Evolutionary conservation across 2,888 invertebrate genomes (phyloP), one percentile per base, ranked within the genome.

Genomic region (Noctua janthina): DNA sequence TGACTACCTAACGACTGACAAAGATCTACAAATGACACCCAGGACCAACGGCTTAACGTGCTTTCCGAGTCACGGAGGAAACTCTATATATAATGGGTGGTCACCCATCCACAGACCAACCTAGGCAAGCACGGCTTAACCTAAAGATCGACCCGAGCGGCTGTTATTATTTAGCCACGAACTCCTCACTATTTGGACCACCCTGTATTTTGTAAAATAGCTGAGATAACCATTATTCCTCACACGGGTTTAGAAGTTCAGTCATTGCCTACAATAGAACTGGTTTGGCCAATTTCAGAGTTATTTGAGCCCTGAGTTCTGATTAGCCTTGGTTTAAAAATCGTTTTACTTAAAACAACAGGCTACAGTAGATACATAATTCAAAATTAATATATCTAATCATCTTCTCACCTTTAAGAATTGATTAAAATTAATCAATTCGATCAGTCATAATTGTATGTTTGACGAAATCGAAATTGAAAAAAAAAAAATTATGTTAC

Each of bases 341-440:
- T 11, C n/a, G n/a, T 67, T 67, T 67, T 67, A 39, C 67, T n/a
- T 15, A 46, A 7, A n/a, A 13, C n/a, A 67, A n/a, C 7, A 11
- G 67, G 43, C 23, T 7, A 15, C n/a, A 15, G 20, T 66, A 43
- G 43, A 13, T 11, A 66, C 66, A 68, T 67, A 46, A 43, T n/a
- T n/a, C 13, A 46, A 43, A 68, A n/a, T 15, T 68, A 68, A 46
- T n/a, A 15, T 15, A 68, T 13, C 43, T 46, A 2, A 46, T 46
- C n/a, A 46, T 46, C 46, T n/a, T 68, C 15, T 15, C 13, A 46
- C 15, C 6, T 70, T 49, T 4, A 1, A 15, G 51, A 70, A 2
- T 20, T 35, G 15, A 56, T 75, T 83, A 51, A 71, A 62, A 46
- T n/a, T 2, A 54, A 54, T 81, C 23, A 49, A 69, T 81, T 56